phyloP scores from a whole-genome alignment of 2,888 invertebrate species.

The Apodemia mormo region DNA sequence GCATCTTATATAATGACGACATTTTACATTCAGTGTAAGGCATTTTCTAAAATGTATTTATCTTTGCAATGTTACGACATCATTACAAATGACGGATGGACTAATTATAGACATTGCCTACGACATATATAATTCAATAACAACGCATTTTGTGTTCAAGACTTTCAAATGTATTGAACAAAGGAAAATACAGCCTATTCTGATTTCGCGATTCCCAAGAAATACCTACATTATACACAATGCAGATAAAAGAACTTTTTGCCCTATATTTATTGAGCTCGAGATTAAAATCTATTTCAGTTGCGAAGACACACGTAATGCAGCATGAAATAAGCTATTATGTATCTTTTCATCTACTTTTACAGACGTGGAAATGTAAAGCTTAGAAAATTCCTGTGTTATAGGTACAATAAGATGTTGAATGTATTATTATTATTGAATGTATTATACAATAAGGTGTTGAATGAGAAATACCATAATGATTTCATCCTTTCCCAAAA shows the following conservation, averaged over 20 bases:
- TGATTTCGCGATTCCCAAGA: constrained; percentile 34
- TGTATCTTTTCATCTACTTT: not conserved
- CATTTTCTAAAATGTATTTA: too few relatives aligned
- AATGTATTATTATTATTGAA: not conserved
- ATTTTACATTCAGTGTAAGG: too few relatives aligned
- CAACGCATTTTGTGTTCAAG: constrained; percentile 29
- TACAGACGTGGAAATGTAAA: constrained; percentile 8
- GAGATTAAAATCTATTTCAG: constrained; percentile 37
- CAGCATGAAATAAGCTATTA: constrained; percentile 22
- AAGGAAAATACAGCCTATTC: constrained; percentile 34
- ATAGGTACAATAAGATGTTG: not conserved
- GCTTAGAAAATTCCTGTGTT: not conserved
- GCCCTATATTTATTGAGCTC: constrained; percentile 39
- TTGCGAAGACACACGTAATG: constrained; percentile 22
- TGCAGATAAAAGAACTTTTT: constrained; percentile 36
- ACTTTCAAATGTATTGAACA: constrained; percentile 33
- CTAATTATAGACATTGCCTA: too few relatives aligned
- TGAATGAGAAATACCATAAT: too few relatives aligned
- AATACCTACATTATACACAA: constrained; percentile 34
- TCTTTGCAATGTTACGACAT: too few relatives aligned
- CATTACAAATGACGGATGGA: too few relatives aligned
- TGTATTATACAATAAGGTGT: too few relatives aligned
- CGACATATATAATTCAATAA: constrained; percentile 2
- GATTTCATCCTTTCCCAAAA: too few relatives aligned
- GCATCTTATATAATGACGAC: too few relatives aligned